Evolutionary conservation across 1,140 invertebrate species (phyloP).

Genomic region (Drosophila suzukii): DNA sequence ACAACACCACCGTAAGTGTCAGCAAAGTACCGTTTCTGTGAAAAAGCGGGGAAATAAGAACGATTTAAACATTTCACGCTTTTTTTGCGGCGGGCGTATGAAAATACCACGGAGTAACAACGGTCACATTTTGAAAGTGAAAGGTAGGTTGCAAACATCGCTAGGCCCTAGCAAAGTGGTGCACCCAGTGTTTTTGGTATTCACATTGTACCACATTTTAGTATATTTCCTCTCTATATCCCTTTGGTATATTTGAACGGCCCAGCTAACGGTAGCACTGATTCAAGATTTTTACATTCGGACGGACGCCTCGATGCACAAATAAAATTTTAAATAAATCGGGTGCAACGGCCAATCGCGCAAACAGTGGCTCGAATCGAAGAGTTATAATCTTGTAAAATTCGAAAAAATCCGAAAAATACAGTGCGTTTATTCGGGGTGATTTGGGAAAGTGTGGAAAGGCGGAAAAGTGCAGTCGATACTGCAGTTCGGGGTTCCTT

Average conservation of each 20-base stretch:
- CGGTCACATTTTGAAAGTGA: background rate
- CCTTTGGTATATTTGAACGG: background rate
- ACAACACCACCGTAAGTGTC: no score
- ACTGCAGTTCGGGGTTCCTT: constrained; percentile 41
- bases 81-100: background rate
- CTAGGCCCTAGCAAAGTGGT: background rate
- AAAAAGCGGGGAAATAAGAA: constrained; percentile 9
- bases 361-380: constrained; percentile 37
- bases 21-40: no score
- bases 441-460: constrained; percentile 16
- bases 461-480: constrained; percentile 27
- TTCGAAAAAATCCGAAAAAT: constrained; percentile 7
- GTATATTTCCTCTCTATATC: background rate
- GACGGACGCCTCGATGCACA: constrained; percentile 58
- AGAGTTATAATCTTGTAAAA: constrained; percentile 24
- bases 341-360: constrained; percentile 52
- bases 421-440: background rate
- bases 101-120: background rate
- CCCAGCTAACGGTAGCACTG: constrained; percentile 22
- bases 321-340: constrained; percentile 65
- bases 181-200: background rate
- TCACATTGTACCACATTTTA: background rate
- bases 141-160: background rate
- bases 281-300: constrained; percentile 23
- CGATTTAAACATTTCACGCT: constrained; percentile 12